Base-by-base conservation (phyloP, 2,888 invertebrate genomes). In the Cantharis lateralis region DNA sequence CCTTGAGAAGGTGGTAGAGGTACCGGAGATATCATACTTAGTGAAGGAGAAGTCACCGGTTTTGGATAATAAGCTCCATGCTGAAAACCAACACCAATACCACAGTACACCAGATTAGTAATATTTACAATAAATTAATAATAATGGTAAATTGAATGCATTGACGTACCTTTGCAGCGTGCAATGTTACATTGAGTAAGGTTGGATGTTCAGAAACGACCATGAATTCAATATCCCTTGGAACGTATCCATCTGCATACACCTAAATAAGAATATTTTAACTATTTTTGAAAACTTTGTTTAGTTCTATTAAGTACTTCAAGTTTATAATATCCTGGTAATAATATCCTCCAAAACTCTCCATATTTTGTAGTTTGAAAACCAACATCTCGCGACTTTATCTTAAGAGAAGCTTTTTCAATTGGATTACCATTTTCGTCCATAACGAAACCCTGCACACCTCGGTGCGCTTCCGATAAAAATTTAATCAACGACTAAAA, bases 311-410 rank as follows among this genome's bases (percentile, higher is more conserved):
- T 28, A 28, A 3, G 10, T 87, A 96, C 97, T 91, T 96, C 94
- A 13, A 97, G 89, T 83, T 93, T 93, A 88, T 98, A 98, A 72
- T 92, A 90, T 81, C 97, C 97, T 1, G 98, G 97, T 78, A 97
- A 88, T 18, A 98, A 89, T 78, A 98, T 93, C 84, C 97, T 92
- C 97, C 97, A 98, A 89, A 95, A 98, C 88, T 98, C 98, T n/a
- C 98, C 98, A 86, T 95, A 93, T 86, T 95, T 94, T 10, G 96
- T 96, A 71, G 95, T 95, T 87, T 94, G 94, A 87, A 96, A 96
- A 71, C 93, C 93, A 82, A 96, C 95, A 85, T 96, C 95, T 70
- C 97, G 92, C 0, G 93, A 93, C 86, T 94, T 93, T 62, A 98
- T 92, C 85, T 93, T 94, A 78, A 96, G 88, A 9, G 93, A 91